These are phyloP conservation scores for Drosophila sucinea DNA, from an alignment of 1,140 invertebrate genomes.

Conservation along the genomic window DNA sequence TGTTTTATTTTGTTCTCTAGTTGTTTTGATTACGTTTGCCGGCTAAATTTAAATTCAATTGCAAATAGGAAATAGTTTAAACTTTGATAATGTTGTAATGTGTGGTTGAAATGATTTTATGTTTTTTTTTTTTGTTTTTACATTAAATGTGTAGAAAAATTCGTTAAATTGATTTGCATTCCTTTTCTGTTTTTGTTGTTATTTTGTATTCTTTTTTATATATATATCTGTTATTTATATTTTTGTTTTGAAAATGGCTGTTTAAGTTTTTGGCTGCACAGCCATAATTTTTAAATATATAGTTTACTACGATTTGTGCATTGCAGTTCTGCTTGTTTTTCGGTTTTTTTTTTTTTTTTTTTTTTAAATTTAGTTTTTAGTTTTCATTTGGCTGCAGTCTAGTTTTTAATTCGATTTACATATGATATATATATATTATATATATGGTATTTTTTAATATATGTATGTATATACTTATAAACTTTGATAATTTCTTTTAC, in stretches of 20 bases:
- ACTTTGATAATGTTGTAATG: conserved; percentile 13
- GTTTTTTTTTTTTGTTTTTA: conserved; percentile 46
- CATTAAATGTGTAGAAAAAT: conserved; percentile 80
- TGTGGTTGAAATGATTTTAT: conserved; percentile 46
- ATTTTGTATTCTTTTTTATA: neutral
- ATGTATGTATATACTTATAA: conserved; percentile 42
- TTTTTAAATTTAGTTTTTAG: conserved; percentile 45
- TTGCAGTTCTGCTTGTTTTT: conserved; percentile 60
- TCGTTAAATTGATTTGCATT: conserved; percentile 81
- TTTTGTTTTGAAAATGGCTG: conserved; percentile 39
- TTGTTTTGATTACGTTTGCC: conserved; percentile 73
- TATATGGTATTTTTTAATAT: conserved; percentile 47
- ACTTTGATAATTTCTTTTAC: conserved; percentile 56
- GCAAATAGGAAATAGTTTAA: conserved; percentile 63
- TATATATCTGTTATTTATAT: conserved; percentile 1
- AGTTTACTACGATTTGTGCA: conserved; percentile 69
- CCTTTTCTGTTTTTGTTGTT: conserved; percentile 39
- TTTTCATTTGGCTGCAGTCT: conserved; percentile 76
- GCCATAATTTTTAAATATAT: conserved; percentile 55
- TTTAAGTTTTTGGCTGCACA: conserved; percentile 64
- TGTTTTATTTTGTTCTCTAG: conserved; percentile 13
- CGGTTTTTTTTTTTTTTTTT: conserved; percentile 8
- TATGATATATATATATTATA: conserved; percentile 46
- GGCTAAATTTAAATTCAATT: conserved; percentile 75
- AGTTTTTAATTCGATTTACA: conserved; percentile 67